Evolutionary conservation across 1,140 invertebrate species (phyloP), one percentile per base, ranked within the genome.

Genomic region (Drosophila kanapiae): DNA sequence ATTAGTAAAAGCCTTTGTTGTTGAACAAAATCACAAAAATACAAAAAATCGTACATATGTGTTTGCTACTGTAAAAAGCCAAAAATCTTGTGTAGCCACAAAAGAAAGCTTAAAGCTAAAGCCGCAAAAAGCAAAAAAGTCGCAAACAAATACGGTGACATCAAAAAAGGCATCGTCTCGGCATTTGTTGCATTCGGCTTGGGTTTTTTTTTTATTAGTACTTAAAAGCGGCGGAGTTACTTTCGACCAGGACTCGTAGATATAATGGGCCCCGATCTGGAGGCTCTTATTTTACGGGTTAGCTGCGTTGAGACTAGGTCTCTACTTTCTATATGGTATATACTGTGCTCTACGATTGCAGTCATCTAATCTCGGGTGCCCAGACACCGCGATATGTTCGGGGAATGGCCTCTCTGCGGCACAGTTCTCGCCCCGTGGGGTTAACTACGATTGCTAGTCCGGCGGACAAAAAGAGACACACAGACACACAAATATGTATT

Each of bases 51-150:
- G 37, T 58, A 71, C 33, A 48, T 31, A 29, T 70, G 53, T 40
- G 27, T 49, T 54, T 42, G 67, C 69, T 72, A 72, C 69, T n/a
- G 49, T 48, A 51, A 51, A 72, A 74, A 72, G 68, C 53, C 53
- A 77, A 60, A 61, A 53, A 61, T 37, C 72, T 43, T 45, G 71
- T 45, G 71, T 77, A 71, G 78, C 62, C 65, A 59, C 49, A 70
- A 81, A 82, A 78, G 49, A 37, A 64, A 53, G 62, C 70, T 70
- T 60, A 60, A 72, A 74, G 70, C 70, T 72, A 56, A 86, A 85
- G 82, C 84, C 70, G 76, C 80, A 80, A 87, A 87, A 87, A 87
- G 83, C 80, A 83, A 87, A 87, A 77, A 79, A 35, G 8, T 56
- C 53, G 53, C 18, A 13, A 37, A 68, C 75, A 77, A 77, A 77